These are phyloP conservation scores for Ethmia dodecea DNA, from an alignment of 2,888 invertebrate species.

Conservation along the genomic window DNA sequence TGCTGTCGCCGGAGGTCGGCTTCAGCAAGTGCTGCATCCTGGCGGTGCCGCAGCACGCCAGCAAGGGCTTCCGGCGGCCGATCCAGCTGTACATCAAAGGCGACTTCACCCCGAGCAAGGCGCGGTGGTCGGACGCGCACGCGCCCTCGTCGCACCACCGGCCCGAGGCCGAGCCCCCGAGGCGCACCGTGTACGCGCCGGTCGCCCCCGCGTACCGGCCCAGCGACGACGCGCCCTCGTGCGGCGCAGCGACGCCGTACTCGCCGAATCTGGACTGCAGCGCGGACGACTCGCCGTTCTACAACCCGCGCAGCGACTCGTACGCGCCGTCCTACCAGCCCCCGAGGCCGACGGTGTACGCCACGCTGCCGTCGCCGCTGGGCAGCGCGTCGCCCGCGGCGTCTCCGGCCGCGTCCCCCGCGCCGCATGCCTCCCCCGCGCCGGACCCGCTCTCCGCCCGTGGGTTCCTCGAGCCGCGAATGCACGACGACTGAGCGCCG, in stretches of 20 bases:
- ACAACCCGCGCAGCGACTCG: conserved; percentile 71
- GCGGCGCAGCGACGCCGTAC: conserved; percentile 71
- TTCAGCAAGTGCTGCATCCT: conserved; percentile 93
- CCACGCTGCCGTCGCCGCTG: conserved; percentile 64
- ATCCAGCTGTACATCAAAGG: conserved; percentile 83
- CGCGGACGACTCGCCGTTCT: conserved; percentile 70
- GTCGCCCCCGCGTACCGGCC: conserved; percentile 64
- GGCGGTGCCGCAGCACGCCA: conserved; percentile 88
- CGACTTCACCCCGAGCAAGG: conserved; percentile 80
- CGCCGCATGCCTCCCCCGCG: conserved; percentile 40
- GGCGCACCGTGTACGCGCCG: conserved; percentile 72
- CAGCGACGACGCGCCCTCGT: conserved; percentile 71
- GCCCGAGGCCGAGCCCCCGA: conserved; percentile 75
- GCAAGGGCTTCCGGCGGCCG: conserved; percentile 92
- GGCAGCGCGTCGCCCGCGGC: conserved; percentile 60
- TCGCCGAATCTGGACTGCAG: conserved; percentile 65
- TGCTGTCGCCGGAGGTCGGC: conserved; percentile 93
- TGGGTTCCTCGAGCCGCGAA: conserved; percentile 40
- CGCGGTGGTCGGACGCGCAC: conserved; percentile 80
- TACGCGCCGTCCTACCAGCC: conserved; percentile 73
- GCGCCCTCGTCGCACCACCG: conserved; percentile 80
- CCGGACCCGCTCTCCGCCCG: conserved; percentile 41
- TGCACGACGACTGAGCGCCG: conserved; percentile 43
- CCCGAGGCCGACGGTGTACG: conserved; percentile 70
- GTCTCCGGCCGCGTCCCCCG: conserved; percentile 59